phyloP scores from a whole-genome alignment of 2,888 invertebrate species.

The Orchesella flavescens region DNA sequence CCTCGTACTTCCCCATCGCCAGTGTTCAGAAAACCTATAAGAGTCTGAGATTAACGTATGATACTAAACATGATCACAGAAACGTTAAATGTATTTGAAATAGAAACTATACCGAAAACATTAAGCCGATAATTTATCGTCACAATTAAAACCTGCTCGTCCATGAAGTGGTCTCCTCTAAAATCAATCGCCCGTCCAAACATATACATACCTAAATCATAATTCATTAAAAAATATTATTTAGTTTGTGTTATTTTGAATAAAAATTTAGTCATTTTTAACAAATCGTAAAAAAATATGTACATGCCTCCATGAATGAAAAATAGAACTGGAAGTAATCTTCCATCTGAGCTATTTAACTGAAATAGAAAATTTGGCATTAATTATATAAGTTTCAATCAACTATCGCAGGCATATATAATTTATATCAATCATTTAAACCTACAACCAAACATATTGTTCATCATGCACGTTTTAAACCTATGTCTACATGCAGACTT shows the following conservation, averaged over 20 bases:
- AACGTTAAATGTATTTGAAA: not conserved
- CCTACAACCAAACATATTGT: no score
- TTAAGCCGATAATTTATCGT: constrained; percentile 59
- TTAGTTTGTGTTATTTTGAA: no score
- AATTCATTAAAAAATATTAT: no score
- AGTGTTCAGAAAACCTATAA: constrained; percentile 63
- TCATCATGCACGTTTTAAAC: no score
- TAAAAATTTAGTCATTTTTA: no score
- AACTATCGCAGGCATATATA: no score
- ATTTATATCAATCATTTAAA: no score
- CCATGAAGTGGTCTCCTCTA: constrained; percentile 59
- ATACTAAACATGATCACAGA: not conserved
- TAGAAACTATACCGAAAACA: constrained; percentile 59
- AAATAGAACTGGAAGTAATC: constrained; percentile 48
- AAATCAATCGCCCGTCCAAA: constrained; percentile 59
- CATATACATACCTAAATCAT: constrained; percentile 40
- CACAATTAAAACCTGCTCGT: constrained; percentile 60
- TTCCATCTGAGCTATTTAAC: constrained; percentile 52
- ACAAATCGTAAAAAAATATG: constrained; percentile 20
- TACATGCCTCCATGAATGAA: constrained; percentile 60
- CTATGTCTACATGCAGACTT: no score
- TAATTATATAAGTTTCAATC: not conserved
- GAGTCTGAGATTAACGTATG: not conserved
- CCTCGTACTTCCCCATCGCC: constrained; percentile 61
- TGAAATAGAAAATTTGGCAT: constrained; percentile 30